Evolutionary conservation across 1,140 invertebrate species (phyloP).

Genomic region (Asobara japonica): DNA sequence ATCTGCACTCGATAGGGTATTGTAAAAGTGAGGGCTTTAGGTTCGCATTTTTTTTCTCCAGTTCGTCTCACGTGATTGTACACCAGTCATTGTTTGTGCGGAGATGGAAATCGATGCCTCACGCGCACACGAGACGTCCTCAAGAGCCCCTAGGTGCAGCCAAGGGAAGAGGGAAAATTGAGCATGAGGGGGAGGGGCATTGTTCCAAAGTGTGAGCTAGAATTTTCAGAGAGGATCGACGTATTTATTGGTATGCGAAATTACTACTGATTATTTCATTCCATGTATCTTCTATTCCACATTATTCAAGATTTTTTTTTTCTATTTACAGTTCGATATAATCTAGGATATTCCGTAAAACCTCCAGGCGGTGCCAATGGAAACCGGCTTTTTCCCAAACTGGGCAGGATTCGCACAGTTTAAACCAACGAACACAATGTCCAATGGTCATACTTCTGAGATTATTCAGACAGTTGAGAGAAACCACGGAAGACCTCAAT

Average conservation of each 20-base stretch:
- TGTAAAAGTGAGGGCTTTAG: not conserved
- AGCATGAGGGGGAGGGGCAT: not conserved
- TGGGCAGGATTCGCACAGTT: too few relatives aligned
- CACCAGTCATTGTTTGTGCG: conserved; percentile 27
- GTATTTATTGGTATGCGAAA: not conserved
- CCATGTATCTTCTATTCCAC: too few relatives aligned
- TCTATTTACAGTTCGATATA: too few relatives aligned
- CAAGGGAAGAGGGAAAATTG: conserved; percentile 3
- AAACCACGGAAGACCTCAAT: too few relatives aligned
- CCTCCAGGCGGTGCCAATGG: too few relatives aligned
- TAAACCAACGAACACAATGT: too few relatives aligned
- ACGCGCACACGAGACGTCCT: conserved; percentile 12
- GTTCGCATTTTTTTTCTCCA: conserved; percentile 16
- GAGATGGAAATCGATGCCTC: conserved; percentile 38
- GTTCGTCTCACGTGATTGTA: not conserved
- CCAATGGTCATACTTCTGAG: too few relatives aligned
- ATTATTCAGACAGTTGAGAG: too few relatives aligned
- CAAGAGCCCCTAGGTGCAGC: conserved; percentile 4
- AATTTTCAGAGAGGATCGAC: not conserved
- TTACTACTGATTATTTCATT: too few relatives aligned
- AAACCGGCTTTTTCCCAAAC: too few relatives aligned
- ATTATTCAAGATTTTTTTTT: too few relatives aligned
- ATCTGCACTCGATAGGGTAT: not conserved
- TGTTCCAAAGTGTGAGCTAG: conserved; percentile 22
- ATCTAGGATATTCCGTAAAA: too few relatives aligned